Evolutionary conservation across 2,888 invertebrate genomes (phyloP), one percentile per base, ranked within the genome.

Genomic region (Meteorus colon): DNA sequence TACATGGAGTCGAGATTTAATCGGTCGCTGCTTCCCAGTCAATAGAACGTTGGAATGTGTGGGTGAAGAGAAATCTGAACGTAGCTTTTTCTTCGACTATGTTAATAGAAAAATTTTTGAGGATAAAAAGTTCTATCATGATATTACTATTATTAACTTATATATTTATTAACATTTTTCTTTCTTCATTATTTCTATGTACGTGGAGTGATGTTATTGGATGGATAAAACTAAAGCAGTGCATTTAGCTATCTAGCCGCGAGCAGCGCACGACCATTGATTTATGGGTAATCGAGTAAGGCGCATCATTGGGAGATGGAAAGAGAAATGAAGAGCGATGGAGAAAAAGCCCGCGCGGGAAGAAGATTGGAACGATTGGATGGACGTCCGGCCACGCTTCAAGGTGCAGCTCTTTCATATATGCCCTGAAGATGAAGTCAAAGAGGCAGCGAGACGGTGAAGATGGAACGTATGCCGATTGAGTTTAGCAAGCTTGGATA

Each of bases 231-330:
- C 29, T 63, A 48, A 73, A 70, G 69, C 59, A 70, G 69, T 70
- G 59, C 69, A 59, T 70, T 70, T 70, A 70, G 76, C 70, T 55
- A 77, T 78, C 74, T 76, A 77, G 75, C 76, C 75, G 55, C 76
- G 37, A 55, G 69, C 73, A 70, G 66, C 60, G 74, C 69, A 77
- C 78, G 74, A 74, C 82, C 82, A 81, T 81, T 84, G 86, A 86
- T 85, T 85, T 86, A 86, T 86, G 84, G 84, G 84, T 85, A 83
- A 86, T 85, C 82, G 83, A 82, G 82, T 41, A 41, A 41, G 24
- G 66, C 65, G 65, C 45, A 63, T 63, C 63, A 63, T 63, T 29
- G 34, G 4, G 31, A 24, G 27, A 67, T 60, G 41, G 14, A 63
- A 31, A 63, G 63, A 29, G 34, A 63, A 63, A 29, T n/a, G n/a